Conservation (phyloP, 2,888 invertebrate genomes). For the Mythimna ferrago region DNA sequence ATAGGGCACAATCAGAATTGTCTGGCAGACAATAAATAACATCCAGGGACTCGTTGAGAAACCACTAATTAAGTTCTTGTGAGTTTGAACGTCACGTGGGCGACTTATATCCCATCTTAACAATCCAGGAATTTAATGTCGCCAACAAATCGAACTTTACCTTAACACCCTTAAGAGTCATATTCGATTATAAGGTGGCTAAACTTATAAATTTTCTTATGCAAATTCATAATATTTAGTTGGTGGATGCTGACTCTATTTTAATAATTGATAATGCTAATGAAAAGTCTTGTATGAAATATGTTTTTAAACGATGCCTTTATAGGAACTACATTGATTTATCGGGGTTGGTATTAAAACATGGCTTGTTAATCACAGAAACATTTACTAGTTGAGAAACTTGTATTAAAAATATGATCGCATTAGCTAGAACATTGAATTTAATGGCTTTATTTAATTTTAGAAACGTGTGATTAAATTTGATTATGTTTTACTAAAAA, state of each 20-base stretch:
- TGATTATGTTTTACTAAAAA: background rate
- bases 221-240: conserved; percentile 81
- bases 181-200: conserved; percentile 40
- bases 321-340: conserved; percentile 43
- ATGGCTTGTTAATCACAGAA: conserved; percentile 16
- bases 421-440: conserved; percentile 18
- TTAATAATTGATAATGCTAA: conserved; percentile 86
- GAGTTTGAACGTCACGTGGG: conserved; percentile 81
- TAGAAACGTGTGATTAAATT: background rate
- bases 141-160: conserved; percentile 68
- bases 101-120: conserved; percentile 74
- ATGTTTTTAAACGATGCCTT: conserved; percentile 57
- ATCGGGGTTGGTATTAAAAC: conserved; percentile 21
- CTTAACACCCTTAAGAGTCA: conserved; percentile 40
- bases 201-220: conserved; percentile 72
- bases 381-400: conserved; percentile 3
- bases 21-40: conserved; percentile 86
- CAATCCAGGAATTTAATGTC: conserved; percentile 69
- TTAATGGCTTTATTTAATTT: conserved; percentile 17
- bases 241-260: conserved; percentile 75
- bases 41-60: conserved; percentile 79
- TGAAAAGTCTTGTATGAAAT: conserved; percentile 69
- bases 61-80: conserved; percentile 89
- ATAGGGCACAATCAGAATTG: conserved; percentile 81
- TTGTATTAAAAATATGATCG: conserved; percentile 12